Percentiles rank a stretch among this genome's conserved stretches.
phyloP scores from a whole-genome alignment of 1,140 invertebrate genomes.

The Mizuhopecten yessoensis region DNA sequence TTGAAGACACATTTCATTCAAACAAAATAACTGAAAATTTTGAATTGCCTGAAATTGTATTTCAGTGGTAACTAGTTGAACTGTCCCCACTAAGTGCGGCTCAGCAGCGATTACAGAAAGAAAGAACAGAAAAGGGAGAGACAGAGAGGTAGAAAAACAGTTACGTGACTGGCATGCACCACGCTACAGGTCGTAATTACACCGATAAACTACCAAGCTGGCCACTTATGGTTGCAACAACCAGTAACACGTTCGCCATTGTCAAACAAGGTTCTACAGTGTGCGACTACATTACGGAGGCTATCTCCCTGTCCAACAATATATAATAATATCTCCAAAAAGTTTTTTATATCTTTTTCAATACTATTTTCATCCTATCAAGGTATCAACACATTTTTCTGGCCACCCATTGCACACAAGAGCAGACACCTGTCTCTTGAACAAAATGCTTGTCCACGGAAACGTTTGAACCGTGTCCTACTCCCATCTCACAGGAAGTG shows the following conservation, averaged over 20 bases:
- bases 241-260: not conserved
- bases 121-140: not conserved
- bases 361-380: constrained; percentile 7
- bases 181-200: not conserved
- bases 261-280: not conserved
- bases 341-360: not conserved
- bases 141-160: constrained; percentile 30
- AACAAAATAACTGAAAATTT: not conserved
- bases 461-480: not conserved
- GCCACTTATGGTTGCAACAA: not conserved
- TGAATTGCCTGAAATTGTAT: not conserved
- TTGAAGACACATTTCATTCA: not conserved
- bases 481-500: not conserved
- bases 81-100: not conserved
- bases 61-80: not conserved
- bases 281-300: not conserved
- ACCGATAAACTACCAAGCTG: not conserved
- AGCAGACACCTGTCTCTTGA: not conserved
- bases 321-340: not conserved
- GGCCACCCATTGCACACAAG: not conserved
- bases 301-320: not conserved
- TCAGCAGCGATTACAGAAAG: not conserved
- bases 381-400: constrained; percentile 10
- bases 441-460: not conserved
- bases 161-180: not conserved